These are phyloP conservation scores for Calyptommatus sinebrachiatus DNA, from an alignment of 2,113 vertebrate species.

Conservation along the genomic window DNA sequence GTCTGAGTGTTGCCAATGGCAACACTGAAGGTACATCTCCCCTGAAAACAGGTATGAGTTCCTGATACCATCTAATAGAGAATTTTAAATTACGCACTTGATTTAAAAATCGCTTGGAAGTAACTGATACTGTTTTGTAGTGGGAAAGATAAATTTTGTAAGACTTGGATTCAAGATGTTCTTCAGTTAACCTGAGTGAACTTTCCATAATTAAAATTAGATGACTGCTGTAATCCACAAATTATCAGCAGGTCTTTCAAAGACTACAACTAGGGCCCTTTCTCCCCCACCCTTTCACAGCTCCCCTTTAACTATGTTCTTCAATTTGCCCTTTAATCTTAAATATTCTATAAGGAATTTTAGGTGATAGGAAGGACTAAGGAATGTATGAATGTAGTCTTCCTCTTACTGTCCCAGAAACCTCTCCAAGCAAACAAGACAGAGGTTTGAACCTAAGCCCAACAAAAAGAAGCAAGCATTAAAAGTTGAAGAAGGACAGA, in stretches of 20 bases:
- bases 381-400: neutral
- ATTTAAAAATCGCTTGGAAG: neutral
- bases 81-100: neutral
- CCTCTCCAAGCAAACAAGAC: neutral
- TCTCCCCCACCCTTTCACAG: neutral
- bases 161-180: too few species aligned
- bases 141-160: too few species aligned
- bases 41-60: conserved; percentile 37
- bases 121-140: neutral
- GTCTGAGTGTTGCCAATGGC: conserved; percentile 46
- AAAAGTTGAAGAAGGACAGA: neutral
- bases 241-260: neutral
- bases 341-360: neutral
- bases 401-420: neutral
- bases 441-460: neutral
- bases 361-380: neutral
- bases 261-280: neutral
- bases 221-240: neutral
- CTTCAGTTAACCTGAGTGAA: neutral
- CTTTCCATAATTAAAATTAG: neutral
- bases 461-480: neutral
- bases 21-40: conserved; percentile 28
- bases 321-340: neutral
- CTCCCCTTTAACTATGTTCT: neutral
- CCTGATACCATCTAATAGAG: conserved; percentile 21